phyloP scores from a whole-genome alignment of 1,140 invertebrate genomes.

The Leptestheria dahalacensis region DNA sequence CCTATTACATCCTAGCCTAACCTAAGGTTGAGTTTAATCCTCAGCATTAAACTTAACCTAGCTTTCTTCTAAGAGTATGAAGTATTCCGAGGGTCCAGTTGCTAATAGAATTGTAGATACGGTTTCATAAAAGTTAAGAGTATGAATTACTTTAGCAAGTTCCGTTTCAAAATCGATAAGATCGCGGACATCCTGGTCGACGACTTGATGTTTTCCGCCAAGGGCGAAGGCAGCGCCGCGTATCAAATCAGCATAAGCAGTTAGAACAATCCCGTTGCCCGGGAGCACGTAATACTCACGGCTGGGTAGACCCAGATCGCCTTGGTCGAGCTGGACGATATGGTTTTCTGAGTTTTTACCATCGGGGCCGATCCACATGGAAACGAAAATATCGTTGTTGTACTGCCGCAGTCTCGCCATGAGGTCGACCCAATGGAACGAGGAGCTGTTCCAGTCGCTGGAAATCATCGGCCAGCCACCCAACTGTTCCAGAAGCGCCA shows the following conservation, averaged over 20 bases:
- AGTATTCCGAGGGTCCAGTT: no score
- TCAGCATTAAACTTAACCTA: no score
- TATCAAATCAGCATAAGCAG: constrained; percentile 64
- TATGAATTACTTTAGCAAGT: constrained; percentile 51
- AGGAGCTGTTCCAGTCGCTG: constrained; percentile 39
- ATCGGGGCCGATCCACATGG: constrained; percentile 72
- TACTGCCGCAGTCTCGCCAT: constrained; percentile 58
- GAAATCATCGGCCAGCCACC: constrained; percentile 74
- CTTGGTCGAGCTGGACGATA: constrained; percentile 69
- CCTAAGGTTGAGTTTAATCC: no score
- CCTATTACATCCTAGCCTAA: no score
- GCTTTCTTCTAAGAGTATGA: no score
- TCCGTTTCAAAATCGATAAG: constrained; percentile 68
- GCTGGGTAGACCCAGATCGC: constrained; percentile 66
- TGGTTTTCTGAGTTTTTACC: constrained; percentile 74
- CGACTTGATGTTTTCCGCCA: constrained; percentile 41
- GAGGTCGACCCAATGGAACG: constrained; percentile 58
- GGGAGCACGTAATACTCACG: constrained; percentile 67
- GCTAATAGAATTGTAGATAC: no score
- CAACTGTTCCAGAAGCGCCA: constrained; percentile 49
- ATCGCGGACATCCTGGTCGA: constrained; percentile 47
- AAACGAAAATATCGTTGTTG: constrained; percentile 68
- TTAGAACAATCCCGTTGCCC: constrained; percentile 47
- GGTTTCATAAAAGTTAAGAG: no score
- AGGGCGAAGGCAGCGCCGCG: constrained; percentile 48